These are phyloP conservation scores for Takifugu bimaculatus DNA, from an alignment of 2,113 vertebrate genomes.

Conservation along the genomic window DNA sequence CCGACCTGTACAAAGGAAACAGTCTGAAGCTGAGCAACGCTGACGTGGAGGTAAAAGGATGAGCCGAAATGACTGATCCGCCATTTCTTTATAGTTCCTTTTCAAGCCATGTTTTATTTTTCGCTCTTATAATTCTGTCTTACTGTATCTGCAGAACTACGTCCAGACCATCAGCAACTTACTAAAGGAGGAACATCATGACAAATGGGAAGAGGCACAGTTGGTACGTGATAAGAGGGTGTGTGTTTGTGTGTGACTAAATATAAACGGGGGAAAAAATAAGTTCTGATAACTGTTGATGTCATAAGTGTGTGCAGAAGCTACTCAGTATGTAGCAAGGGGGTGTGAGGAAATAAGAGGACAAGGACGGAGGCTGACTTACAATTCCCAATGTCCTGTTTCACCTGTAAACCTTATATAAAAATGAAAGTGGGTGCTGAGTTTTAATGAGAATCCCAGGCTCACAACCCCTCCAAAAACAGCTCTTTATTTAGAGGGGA, in stretches of 20 bases:
- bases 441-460: no score
- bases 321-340: slow-evolving; percentile 2
- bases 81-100: not conserved
- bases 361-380: no score
- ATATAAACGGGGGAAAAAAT: slow-evolving; percentile 9
- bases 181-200: slow-evolving; percentile 88
- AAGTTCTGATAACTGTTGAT: slow-evolving; percentile 5
- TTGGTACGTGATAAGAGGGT: slow-evolving; percentile 79
- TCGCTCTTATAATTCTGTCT: slow-evolving; percentile 26
- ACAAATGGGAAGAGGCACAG: slow-evolving; percentile 96
- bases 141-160: slow-evolving; percentile 82
- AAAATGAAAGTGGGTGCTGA: no score
- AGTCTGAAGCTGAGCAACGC: slow-evolving; percentile 82
- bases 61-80: not conserved
- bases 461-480: no score
- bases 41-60: slow-evolving; percentile 84
- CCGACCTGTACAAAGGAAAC: slow-evolving; percentile 85
- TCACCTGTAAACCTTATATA: no score
- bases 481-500: no score
- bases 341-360: slow-evolving; percentile 1
- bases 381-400: no score
- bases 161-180: slow-evolving; percentile 96
- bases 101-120: slow-evolving; percentile 4
- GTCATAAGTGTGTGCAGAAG: slow-evolving; percentile 6
- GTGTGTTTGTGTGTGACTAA: slow-evolving; percentile 17